phyloP scores from a whole-genome alignment of 2,113 vertebrate species.

The Pachypanchax playfairii region DNA sequence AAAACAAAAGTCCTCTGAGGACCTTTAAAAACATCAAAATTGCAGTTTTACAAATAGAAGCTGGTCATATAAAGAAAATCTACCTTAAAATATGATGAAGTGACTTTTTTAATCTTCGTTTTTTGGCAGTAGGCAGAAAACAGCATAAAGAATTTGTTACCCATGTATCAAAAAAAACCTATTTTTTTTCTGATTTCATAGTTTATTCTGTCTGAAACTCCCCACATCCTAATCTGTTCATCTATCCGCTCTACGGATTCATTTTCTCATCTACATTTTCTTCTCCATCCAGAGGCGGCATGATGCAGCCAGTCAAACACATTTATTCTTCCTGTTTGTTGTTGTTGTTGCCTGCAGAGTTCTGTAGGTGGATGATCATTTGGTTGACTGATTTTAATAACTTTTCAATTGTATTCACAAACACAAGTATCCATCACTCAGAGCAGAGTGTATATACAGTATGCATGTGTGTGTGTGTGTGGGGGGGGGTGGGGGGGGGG shows the following conservation, averaged over 20 bases:
- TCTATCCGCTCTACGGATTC: not conserved
- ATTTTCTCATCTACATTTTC: slow-evolving; percentile 6
- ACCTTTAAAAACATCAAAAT: too few species aligned
- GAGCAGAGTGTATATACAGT: not conserved
- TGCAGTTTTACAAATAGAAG: too few species aligned
- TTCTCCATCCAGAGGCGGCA: slow-evolving; percentile 5
- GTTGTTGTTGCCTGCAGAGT: slow-evolving; percentile 1
- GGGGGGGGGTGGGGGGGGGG: too few species aligned
- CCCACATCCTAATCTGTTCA: not conserved
- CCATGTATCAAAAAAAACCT: not conserved
- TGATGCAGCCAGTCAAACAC: slow-evolving; percentile 1
- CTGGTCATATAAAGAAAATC: too few species aligned
- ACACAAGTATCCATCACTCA: slow-evolving; percentile 7
- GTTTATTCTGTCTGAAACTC: not conserved
- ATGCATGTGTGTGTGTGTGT: not conserved
- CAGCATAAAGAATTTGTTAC: not conserved
- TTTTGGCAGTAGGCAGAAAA: not conserved
- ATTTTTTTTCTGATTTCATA: too few species aligned
- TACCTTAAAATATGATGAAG: not conserved
- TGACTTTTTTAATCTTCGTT: not conserved
- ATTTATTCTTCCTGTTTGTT: slow-evolving; percentile 5
- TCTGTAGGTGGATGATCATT: slow-evolving; percentile 10
- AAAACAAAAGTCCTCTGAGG: too few species aligned
- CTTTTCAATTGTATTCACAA: slow-evolving; percentile 3
- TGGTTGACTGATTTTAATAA: slow-evolving; percentile 19